Base-by-base conservation (phyloP, 2,888 invertebrate genomes). In the Parascotia fuliginaria region DNA sequence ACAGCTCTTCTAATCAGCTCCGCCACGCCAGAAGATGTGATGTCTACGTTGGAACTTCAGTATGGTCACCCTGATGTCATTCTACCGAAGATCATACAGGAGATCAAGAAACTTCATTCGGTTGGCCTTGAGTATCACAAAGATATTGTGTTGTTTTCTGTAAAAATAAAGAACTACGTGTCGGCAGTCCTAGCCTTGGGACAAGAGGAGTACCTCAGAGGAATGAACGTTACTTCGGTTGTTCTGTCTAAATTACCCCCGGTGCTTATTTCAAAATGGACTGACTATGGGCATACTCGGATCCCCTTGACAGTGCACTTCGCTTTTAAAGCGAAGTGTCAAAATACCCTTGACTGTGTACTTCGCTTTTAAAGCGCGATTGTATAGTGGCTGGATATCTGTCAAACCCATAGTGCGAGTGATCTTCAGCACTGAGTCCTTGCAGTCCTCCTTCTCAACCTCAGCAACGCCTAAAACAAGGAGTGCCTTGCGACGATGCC, bases 61-160 rank as follows among this genome's bases (percentile, higher is more conserved):
- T 39, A 28, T 9, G 38, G 38, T 7, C 11, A 24, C 1, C 15
- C 38, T 9, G 38, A 39, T 3, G n/a, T n/a, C n/a, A n/a, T n/a
- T n/a, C n/a, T 41, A 9, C 29, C 36, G 2, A 19, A 14, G 27
- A 40, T 47, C 9, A 1, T 47, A 11, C 16, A 29, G 9, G 47
- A 41, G 13, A 41, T 47, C 11, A 47, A 36, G 13, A 47, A 36
- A 32, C 16, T 41, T 5, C n/a, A 19, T n/a, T 4, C 32, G 31
- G 2, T 9, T 41, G 22, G 15, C 2, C 16, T 22, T 12, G 41
- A 41, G 12, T 41, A 41, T 41, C 32, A 41, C 2, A 41, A 32
- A 11, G 41, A 41, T 32, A 32, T 41, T 2, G 22, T 41, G 6
- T 1, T 19, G 4, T 41, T 41, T 12, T 11, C 40, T 4, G 47